Percentiles rank a stretch among this genome's conserved stretches.
Conservation (phyloP, 2,113 vertebrate genomes). For the Sula dactylatra region DNA sequence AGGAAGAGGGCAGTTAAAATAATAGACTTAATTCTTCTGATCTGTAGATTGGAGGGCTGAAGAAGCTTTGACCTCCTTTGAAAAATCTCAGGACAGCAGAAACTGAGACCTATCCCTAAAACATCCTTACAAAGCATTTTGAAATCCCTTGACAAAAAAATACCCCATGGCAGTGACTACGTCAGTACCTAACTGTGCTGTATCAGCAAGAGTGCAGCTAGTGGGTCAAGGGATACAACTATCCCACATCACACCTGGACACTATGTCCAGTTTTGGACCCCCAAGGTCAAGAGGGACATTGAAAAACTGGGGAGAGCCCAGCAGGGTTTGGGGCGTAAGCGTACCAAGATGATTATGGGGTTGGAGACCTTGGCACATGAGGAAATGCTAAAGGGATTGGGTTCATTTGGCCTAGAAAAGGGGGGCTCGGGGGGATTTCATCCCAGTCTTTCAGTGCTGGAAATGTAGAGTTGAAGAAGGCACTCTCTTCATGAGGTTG, state of each 20-base stretch:
- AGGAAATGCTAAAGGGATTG: background rate
- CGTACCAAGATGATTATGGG: accelerated
- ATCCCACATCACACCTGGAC: background rate
- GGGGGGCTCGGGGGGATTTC: accelerated
- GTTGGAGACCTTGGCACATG: background rate
- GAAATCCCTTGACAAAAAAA: background rate
- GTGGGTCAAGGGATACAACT: background rate
- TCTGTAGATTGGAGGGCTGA: background rate
- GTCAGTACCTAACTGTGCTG: background rate
- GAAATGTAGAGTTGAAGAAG: background rate
- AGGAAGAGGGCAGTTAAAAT: background rate
- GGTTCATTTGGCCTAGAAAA: background rate
- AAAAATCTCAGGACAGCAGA: background rate
- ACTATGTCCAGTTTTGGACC: background rate
- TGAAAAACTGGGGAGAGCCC: background rate
- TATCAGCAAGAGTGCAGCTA: background rate
- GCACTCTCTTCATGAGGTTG: background rate
- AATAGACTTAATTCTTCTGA: background rate
- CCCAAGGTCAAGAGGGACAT: background rate
- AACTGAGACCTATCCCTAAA: background rate
- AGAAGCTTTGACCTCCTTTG: background rate
- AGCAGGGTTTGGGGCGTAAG: background rate
- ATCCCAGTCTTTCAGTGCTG: background rate
- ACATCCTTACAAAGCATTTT: background rate
- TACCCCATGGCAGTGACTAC: background rate